Evolutionary conservation across 1,140 invertebrate species (phyloP), one percentile per base, ranked within the genome.

Genomic region (Tetramorium alpestre): DNA sequence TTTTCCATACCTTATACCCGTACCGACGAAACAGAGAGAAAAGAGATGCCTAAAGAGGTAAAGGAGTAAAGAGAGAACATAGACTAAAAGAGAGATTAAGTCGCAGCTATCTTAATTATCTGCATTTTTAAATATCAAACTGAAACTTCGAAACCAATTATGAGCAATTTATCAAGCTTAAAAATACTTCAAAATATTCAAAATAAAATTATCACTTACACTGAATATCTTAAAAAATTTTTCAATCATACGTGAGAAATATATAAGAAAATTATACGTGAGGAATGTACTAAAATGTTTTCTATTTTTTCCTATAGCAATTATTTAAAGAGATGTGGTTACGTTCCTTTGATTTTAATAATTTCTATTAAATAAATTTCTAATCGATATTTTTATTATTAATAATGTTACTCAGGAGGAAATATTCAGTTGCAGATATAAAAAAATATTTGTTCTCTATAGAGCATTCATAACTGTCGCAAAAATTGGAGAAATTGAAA

Each of bases 1-100:
- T 56, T 84, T 84, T 84, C 80, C 80, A 84, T 84, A 84, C 69
- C 80, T 84, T 84, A 84, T 84, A 84, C 25, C 28, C 69, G 51
- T 73, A 33, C 41, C n/a, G 33, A 49, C 51, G 85, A 81, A 72
- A 82, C 56, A 87, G 22, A 86, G 33, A 88, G 33, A 91, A 65
- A 80, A 56, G 65, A 76, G 13, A 5, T 70, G 18, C 22, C 56
- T 58, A 82, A 75, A 85, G 54, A 62, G 47, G 72, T 28, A 47
- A 75, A 73, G 62, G 54, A 70, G n/a, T 33, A 60, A 82, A 69
- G 38, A 18, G 13, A 33, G 44, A 41, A 65, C 11, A 44, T 72
- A 10, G 13, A 60, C 49, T n/a, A 33, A 75, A 62, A 56, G 41
- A 44, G 10, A 84, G 72, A 82, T 60, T 73, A 41, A 73, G 41